Base-by-base conservation (phyloP, 1,140 invertebrate genomes). In the Parasteatoda tepidariorum region DNA sequence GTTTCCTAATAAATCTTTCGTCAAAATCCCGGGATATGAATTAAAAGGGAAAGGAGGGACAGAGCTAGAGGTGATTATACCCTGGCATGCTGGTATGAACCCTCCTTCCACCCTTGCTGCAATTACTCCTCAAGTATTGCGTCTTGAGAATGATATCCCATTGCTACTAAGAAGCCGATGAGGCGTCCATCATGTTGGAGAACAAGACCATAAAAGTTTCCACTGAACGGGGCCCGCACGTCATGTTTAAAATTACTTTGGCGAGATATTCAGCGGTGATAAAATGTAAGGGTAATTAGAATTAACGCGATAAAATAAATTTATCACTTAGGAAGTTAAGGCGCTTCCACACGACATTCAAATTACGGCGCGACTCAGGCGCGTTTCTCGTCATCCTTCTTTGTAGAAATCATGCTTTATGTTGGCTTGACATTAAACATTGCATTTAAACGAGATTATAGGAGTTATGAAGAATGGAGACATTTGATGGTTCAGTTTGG, bases 271-370 rank as follows among this genome's bases (percentile, higher is more conserved):
- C 28, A 6, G 24, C 55, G 18, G 31, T 62, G 74, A 66, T 64
- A 78, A 64, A 78, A 78, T 64, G 74, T 13, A 48, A 64, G 33
- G 74, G 74, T 78, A 66, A 78, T 78, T 78, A 78, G 61, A 78
- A 33, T 70, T 31, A 48, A 78, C 66, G 74, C 59, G 30, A 75
- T 75, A 75, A 75, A 61, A 38, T 61, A 24, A 75, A 75, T 75
- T 75, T 75, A 75, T 75, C 73, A 75, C 73, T 75, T 62, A 75
- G 38, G 9, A 9, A 48, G 13, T 13, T 18, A 61, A 38, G 55
- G 33, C 30, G 24, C 31, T 30, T 62, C 59, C 59, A 33, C 70
- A 73, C 48, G 70, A 22, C 59, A 73, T 73, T 73, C 70, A 73
- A 57, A 73, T 73, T 26, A 26, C 31, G 4, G 3, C 22, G 41